Percentiles rank a stretch among this genome's conserved stretches.
phyloP scores from a whole-genome alignment of 2,113 vertebrate species.

The Fregetta grallaria region DNA sequence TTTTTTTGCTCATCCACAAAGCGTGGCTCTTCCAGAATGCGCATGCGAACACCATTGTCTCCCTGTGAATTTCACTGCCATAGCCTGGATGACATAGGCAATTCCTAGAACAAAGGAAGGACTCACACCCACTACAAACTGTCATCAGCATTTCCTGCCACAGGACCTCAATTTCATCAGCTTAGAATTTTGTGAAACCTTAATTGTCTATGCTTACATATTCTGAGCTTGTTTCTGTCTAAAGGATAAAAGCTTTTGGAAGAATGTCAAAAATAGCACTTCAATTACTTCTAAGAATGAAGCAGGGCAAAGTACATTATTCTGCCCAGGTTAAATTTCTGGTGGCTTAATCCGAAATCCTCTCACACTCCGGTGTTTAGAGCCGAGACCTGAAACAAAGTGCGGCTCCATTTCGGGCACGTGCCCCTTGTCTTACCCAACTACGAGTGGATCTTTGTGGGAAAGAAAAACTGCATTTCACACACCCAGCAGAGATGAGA shows the following conservation, averaged over 20 bases:
- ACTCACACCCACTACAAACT: neutral
- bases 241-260: neutral
- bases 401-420: neutral
- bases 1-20: neutral
- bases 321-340: neutral
- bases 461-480: neutral
- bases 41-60: fast-evolving
- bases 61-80: neutral
- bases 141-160: neutral
- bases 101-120: neutral
- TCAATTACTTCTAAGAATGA: neutral
- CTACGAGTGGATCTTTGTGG: neutral
- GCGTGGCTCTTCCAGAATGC: neutral
- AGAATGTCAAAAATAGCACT: neutral
- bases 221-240: neutral
- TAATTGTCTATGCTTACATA: neutral
- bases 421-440: neutral
- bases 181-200: neutral
- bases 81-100: neutral
- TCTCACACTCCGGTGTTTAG: neutral
- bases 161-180: neutral
- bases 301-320: neutral
- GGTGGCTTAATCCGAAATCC: neutral
- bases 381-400: neutral
- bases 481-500: neutral